Conservation (phyloP, 2,888 invertebrate species). For the Tetramorium bicarinatum region DNA sequence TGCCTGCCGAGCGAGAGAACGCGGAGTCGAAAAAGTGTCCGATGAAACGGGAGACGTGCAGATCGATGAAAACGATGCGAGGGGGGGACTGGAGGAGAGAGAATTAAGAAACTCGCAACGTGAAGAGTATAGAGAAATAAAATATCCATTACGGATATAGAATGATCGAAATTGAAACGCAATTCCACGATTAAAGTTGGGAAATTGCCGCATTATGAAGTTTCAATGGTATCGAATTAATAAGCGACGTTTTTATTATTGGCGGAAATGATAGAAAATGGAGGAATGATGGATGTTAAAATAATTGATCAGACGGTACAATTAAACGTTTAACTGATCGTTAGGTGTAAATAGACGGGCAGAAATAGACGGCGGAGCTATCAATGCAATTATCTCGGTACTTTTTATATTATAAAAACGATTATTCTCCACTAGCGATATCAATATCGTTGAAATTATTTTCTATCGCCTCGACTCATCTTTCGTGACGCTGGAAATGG, state of each 20-base stretch:
- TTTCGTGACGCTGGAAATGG: slow-evolving; percentile 19
- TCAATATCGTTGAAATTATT: slow-evolving; percentile 63
- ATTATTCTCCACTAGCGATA: slow-evolving; percentile 1
- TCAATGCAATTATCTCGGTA: neutral
- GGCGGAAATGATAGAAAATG: slow-evolving; percentile 7
- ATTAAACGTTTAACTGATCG: neutral
- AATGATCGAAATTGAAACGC: slow-evolving; percentile 34
- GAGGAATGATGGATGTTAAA: slow-evolving; percentile 20
- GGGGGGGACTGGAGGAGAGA: neutral
- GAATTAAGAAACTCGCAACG: slow-evolving; percentile 55
- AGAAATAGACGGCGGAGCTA: neutral
- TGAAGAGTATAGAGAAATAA: slow-evolving; percentile 67
- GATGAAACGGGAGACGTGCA: slow-evolving; percentile 44
- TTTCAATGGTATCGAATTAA: slow-evolving; percentile 8
- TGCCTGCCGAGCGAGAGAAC: slow-evolving; percentile 57
- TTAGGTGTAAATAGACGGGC: slow-evolving; percentile 9
- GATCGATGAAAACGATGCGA: slow-evolving; percentile 59
- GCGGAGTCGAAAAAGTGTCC: slow-evolving; percentile 64
- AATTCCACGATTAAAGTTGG: slow-evolving; percentile 30
- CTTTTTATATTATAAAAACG: neutral
- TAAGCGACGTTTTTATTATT: slow-evolving; percentile 7
- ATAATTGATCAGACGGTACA: neutral
- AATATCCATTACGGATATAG: slow-evolving; percentile 69
- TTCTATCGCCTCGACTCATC: slow-evolving; percentile 67
- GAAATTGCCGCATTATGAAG: neutral